Evolutionary conservation across 2,797 vertebrate species (phyloP).

Genomic region (Cephalopachus bancanus): DNA sequence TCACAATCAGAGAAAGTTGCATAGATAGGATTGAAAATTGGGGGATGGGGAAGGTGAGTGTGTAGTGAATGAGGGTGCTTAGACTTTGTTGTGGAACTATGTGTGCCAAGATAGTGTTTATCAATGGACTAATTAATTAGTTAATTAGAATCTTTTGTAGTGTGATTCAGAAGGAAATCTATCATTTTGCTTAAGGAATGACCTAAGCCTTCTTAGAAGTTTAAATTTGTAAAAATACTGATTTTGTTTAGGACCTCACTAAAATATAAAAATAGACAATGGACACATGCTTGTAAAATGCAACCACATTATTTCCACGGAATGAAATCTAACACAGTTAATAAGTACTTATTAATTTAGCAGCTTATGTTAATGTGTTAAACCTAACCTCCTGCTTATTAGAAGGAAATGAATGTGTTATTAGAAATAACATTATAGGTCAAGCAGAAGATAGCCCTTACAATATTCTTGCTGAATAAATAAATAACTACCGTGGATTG

Average conservation of each 20-base stretch:
- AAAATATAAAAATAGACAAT: background rate
- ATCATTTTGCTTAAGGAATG: slow-evolving; percentile 13
- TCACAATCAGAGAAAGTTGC: background rate
- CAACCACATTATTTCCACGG: background rate
- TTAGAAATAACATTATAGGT: slow-evolving; percentile 61
- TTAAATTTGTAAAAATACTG: background rate
- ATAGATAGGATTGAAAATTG: no score
- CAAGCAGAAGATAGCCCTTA: background rate
- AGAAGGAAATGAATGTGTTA: slow-evolving; percentile 64
- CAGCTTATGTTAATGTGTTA: slow-evolving; percentile 39
- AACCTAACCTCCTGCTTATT: slow-evolving; percentile 31
- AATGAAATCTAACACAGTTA: slow-evolving; percentile 46
- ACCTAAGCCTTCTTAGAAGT: background rate
- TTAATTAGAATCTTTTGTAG: background rate
- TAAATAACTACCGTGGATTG: slow-evolving; percentile 45
- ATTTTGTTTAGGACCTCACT: background rate
- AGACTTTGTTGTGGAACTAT: background rate
- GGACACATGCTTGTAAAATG: background rate
- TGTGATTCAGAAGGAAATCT: slow-evolving; percentile 11
- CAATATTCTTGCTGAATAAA: slow-evolving; percentile 58
- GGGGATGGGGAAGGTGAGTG: background rate
- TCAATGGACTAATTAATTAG: background rate
- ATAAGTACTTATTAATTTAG: slow-evolving; percentile 70
- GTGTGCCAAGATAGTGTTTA: background rate
- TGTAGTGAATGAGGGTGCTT: background rate